Base-by-base conservation (phyloP, 2,888 invertebrate species). In the Philaethria dido region DNA sequence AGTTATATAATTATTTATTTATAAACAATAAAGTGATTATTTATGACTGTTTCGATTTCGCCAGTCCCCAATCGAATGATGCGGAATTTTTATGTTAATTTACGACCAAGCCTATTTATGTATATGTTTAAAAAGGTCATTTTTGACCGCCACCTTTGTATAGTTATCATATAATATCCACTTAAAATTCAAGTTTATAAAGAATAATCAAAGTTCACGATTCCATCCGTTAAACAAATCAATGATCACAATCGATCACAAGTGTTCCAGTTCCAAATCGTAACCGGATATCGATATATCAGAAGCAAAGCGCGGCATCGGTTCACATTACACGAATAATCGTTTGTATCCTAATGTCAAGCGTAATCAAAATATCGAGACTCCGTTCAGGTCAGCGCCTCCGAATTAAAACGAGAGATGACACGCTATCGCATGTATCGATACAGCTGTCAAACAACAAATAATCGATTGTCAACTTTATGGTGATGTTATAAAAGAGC, bases 261-360 rank as follows among this genome's bases (percentile, higher is more conserved):
- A 61, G 54, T 60, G 62, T 68, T 83, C 79, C 72, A 80, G 76
- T 81, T 84, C 77, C 47, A 79, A 83, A 80, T 74, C 74, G 71
- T 71, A 75, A 77, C 76, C 78, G 78, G 78, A 77, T 78, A 78
- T 78, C 78, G 75, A 77, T 77, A 74, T 72, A 72, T 76, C 78
- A 77, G 72, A 74, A 73, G 77, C 61, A 62, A 67, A 63, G 57
- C 62, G 72, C 79, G 80, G 81, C 79, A 87, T 89, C 89, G 83
- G 83, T 79, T 87, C 83, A 84, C 79, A 86, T 90, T 85, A 87
- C 80, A 84, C 82, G 81, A 86, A 86, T 90, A 91, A 91, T 91
- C 89, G 90, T 90, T 91, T 85, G 85, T 83, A 81, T 83, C 85
- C 82, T 86, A 90, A 89, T 89, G 89, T 88, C 90, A 89, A 87